phyloP scores from a whole-genome alignment of 2,888 invertebrate genomes.

The Ametastegia equiseti region DNA sequence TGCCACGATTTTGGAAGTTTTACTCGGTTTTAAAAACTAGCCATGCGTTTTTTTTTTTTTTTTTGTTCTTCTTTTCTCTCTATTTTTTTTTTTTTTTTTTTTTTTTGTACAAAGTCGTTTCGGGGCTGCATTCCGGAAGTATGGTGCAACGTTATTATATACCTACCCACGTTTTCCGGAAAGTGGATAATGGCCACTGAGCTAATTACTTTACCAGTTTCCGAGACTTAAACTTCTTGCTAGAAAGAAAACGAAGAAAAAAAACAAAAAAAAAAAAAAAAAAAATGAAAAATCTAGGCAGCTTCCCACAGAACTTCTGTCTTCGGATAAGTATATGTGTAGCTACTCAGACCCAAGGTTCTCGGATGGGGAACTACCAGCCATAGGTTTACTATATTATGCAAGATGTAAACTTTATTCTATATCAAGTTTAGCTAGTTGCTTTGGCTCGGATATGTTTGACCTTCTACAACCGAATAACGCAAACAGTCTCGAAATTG shows the following conservation, averaged over 20 bases:
- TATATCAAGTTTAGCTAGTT: not conserved
- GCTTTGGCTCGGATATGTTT: not conserved
- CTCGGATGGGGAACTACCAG: not conserved
- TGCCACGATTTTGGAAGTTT: constrained; percentile 6
- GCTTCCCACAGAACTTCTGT: not conserved
- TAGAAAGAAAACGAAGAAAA: no score
- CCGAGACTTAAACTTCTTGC: no score
- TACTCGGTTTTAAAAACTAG: constrained; percentile 1
- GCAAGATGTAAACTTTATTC: not conserved
- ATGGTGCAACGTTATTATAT: no score
- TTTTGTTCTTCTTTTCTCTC: no score
- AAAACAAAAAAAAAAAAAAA: no score
- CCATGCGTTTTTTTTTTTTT: no score
- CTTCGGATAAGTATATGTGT: not conserved
- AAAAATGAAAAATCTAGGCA: not conserved
- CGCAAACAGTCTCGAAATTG: not conserved
- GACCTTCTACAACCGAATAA: not conserved
- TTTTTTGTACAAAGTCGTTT: no score
- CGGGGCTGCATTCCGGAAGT: no score
- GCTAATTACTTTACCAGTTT: not conserved
- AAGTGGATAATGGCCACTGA: not conserved
- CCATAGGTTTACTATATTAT: not conserved
- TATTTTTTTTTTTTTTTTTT: no score
- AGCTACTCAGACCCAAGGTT: not conserved
- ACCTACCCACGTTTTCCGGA: not conserved